Evolutionary conservation across 2,797 vertebrate genomes (phyloP).

Genomic region (Kryptolebias ocellatus): DNA sequence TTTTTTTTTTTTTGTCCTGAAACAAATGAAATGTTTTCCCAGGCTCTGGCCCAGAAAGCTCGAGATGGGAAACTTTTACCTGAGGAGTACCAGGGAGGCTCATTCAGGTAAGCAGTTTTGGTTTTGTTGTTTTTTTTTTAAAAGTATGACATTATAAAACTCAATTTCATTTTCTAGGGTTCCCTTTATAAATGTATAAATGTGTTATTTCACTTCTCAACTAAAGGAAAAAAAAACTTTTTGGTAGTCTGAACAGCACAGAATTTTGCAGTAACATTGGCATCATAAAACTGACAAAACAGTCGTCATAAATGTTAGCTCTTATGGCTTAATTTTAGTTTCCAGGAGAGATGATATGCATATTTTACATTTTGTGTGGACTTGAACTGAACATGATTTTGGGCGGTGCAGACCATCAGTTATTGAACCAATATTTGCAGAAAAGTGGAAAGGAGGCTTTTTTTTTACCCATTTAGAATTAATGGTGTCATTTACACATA

Average conservation of each 20-base stretch:
- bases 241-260: too few species aligned
- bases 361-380: conserved; percentile 41
- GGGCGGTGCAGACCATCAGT: conserved; percentile 58
- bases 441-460: conserved; percentile 54
- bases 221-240: too few species aligned
- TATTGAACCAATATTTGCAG: conserved; percentile 59
- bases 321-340: conserved; percentile 27
- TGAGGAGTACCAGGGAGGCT: conserved; percentile 96
- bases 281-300: conserved; percentile 5
- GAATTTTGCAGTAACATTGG: neutral
- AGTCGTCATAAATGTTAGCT: conserved; percentile 33
- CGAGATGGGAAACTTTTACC: conserved; percentile 94
- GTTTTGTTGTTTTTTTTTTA: too few species aligned
- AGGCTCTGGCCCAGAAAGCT: conserved; percentile 92
- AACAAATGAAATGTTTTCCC: conserved; percentile 11
- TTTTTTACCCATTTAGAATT: conserved; percentile 74
- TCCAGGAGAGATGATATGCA: conserved; percentile 34
- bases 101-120: conserved; percentile 88
- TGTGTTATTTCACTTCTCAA: too few species aligned
- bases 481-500: conserved; percentile 77
- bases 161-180: too few species aligned
- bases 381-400: conserved; percentile 39
- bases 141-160: too few species aligned
- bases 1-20: neutral
- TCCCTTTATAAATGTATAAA: too few species aligned